These are phyloP conservation scores for Nomada goodeniana DNA, from an alignment of 2,888 invertebrate species.

Conservation along the genomic window DNA sequence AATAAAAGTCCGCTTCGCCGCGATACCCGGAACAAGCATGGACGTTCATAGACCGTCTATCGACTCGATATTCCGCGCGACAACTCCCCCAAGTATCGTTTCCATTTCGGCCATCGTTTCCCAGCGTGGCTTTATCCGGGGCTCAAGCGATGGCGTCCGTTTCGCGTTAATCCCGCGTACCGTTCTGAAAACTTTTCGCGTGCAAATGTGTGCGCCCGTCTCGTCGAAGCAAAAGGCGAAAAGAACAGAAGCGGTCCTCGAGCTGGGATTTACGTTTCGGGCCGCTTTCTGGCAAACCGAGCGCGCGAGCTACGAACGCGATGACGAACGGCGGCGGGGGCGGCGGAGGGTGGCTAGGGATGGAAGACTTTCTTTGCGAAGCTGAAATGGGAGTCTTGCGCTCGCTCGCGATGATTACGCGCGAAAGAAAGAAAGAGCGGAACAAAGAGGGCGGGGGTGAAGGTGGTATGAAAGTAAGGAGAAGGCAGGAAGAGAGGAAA, in stretches of 20 bases:
- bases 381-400: conserved; percentile 77
- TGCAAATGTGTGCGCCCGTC: background rate
- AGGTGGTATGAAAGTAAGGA: conserved; percentile 24
- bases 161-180: conserved; percentile 46
- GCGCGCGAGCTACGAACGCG: conserved; percentile 72
- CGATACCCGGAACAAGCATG: background rate
- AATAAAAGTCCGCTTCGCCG: background rate
- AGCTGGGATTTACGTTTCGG: conserved; percentile 58
- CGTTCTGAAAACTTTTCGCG: conserved; percentile 19
- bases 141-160: conserved; percentile 37
- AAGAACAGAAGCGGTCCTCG: conserved; percentile 28
- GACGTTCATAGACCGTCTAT: background rate
- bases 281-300: conserved; percentile 73
- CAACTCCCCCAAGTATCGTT: background rate
- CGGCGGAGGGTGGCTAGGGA: conserved; percentile 24
- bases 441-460: conserved; percentile 56
- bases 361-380: conserved; percentile 55
- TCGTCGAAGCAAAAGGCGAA: background rate
- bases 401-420: conserved; percentile 77
- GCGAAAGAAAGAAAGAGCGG: conserved; percentile 71
- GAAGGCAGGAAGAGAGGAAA: conserved; percentile 13
- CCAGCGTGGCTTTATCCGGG: background rate
- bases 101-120: conserved; percentile 15
- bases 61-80: conserved; percentile 7
- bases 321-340: conserved; percentile 43